Conservation (phyloP, 2,888 invertebrate species). For the Cacoxenus indagator region DNA sequence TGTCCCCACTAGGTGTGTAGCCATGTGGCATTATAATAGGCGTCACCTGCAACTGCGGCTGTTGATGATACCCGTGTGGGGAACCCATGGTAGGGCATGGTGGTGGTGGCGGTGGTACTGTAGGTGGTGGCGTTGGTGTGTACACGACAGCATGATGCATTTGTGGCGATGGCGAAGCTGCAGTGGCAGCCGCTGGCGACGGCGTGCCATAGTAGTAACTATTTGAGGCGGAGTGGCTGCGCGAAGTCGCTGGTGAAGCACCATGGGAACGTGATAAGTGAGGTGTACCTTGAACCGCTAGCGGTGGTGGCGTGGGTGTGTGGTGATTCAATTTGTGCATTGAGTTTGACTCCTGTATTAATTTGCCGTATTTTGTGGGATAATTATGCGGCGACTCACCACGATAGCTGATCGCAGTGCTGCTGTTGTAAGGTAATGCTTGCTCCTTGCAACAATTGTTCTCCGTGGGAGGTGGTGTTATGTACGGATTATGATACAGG, state of each 20-base stretch:
- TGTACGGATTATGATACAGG: constrained; percentile 62
- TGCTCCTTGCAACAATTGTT: constrained; percentile 40
- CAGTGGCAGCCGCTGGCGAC: constrained; percentile 57
- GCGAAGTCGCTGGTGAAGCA: constrained; percentile 20
- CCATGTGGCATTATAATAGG: constrained; percentile 7
- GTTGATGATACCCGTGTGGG: constrained; percentile 28
- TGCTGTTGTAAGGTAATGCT: background rate
- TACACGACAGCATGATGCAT: constrained; percentile 24
- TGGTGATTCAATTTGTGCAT: constrained; percentile 32
- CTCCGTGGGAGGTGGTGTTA: constrained; percentile 42
- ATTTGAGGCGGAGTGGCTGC: constrained; percentile 31
- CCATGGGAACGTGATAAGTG: constrained; percentile 6
- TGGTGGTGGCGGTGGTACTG: constrained; percentile 23
- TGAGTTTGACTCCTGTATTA: constrained; percentile 42
- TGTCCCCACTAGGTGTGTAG: constrained; percentile 14
- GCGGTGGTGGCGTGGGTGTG: constrained; percentile 13
- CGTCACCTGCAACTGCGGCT: background rate
- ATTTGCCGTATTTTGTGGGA: constrained; percentile 57
- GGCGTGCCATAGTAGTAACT: constrained; percentile 50
- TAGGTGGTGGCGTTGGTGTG: constrained; percentile 38
- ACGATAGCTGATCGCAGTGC: constrained; percentile 23
- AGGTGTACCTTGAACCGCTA: background rate
- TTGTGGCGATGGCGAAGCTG: constrained; percentile 54
- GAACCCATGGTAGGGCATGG: constrained; percentile 25
- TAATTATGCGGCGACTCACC: constrained; percentile 46